These are phyloP conservation scores for Nesometra sesokonis DNA, from an alignment of 35 echinoderm and acorn worm species.

Conservation along the genomic window DNA sequence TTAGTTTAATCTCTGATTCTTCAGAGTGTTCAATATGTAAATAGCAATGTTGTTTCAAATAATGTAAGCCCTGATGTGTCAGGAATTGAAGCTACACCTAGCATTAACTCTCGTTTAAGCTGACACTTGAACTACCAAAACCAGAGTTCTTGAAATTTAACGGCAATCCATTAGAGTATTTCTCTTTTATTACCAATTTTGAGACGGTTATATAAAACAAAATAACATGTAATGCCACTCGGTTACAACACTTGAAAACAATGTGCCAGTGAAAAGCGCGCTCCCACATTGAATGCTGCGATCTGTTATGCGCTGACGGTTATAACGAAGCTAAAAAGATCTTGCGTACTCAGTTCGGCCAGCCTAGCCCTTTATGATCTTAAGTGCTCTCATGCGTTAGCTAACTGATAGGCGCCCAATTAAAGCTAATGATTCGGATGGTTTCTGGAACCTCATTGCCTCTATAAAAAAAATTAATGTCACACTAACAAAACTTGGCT, in stretches of 20 bases:
- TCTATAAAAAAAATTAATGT: slow-evolving; percentile 31
- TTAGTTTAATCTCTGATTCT: too few relatives aligned
- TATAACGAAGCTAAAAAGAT: slow-evolving; percentile 25
- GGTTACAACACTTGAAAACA: neutral
- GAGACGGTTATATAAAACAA: slow-evolving; percentile 13
- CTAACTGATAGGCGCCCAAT: neutral
- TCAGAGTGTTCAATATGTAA: too few relatives aligned
- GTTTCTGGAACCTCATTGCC: too few relatives aligned
- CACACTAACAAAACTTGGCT: slow-evolving; percentile 23
- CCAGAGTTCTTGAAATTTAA: neutral
- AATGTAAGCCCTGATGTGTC: too few relatives aligned
- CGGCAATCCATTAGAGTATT: slow-evolving; percentile 3
- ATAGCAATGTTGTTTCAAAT: too few relatives aligned
- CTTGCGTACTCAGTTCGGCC: slow-evolving; percentile 27
- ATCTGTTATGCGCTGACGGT: slow-evolving; percentile 28
- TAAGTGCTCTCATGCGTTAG: slow-evolving; percentile 34
- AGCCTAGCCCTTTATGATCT: slow-evolving; percentile 44
- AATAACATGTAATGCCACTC: neutral
- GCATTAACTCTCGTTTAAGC: neutral
- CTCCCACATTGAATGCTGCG: slow-evolving; percentile 24
- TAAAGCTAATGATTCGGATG: slow-evolving; percentile 27
- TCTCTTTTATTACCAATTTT: slow-evolving; percentile 16
- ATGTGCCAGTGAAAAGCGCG: slow-evolving; percentile 38
- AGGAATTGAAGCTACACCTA: too few relatives aligned
- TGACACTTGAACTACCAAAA: neutral